Evolutionary conservation across 1,140 invertebrate species (phyloP).

Genomic region (Eriocheir sinensis): DNA sequence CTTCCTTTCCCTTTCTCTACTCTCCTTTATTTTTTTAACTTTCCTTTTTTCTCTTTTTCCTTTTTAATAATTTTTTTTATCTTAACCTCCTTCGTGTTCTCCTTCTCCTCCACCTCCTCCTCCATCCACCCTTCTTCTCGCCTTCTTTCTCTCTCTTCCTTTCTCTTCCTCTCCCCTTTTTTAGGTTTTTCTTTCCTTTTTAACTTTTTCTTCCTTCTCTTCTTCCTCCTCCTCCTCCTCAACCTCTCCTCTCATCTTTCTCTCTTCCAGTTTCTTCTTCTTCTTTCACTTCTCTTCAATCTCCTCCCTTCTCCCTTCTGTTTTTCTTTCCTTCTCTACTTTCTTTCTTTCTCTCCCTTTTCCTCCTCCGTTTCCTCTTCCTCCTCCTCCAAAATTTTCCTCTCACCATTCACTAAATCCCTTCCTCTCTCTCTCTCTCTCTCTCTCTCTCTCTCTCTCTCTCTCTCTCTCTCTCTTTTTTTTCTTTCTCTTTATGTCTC

Average conservation of each 20-base stretch:
- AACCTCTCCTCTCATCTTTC: background rate
- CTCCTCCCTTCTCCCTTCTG: background rate
- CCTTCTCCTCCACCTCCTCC: background rate
- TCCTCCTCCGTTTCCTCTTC: conserved; percentile 6
- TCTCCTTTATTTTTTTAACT: background rate
- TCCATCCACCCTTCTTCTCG: background rate
- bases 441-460: conserved; percentile 35
- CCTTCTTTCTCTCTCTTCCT: background rate
- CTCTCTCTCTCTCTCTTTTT: background rate
- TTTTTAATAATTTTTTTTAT: background rate
- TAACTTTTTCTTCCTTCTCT: background rate
- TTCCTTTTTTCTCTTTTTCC: conserved; percentile 11
- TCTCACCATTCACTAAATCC: background rate
- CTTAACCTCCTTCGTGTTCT: background rate
- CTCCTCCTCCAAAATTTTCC: background rate
- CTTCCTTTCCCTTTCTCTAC: too few species aligned
- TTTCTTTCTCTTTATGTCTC: background rate
- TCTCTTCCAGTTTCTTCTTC: background rate
- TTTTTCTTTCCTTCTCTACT: background rate
- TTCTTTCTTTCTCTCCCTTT: too few species aligned
- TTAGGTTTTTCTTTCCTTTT: background rate
- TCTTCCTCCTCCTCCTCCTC: background rate
- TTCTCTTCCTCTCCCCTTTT: background rate
- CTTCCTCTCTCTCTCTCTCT: conserved; percentile 44
- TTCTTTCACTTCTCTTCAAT: background rate